Base-by-base conservation (phyloP, 2,797 vertebrate genomes). In the Tarsius wallacei region DNA sequence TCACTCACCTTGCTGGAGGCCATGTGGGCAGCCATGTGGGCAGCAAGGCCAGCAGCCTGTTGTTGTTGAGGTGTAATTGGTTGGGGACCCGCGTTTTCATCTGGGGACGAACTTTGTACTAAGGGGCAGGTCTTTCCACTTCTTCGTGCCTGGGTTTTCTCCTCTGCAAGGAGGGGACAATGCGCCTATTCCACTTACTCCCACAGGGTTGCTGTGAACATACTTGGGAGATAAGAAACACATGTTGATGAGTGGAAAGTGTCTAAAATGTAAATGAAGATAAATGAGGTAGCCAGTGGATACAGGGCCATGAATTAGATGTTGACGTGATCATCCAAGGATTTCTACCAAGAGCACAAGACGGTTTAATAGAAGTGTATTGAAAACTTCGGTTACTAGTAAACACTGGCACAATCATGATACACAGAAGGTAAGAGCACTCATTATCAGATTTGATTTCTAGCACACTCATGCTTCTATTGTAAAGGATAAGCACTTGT, bases 151-250 rank as follows among this genome's bases (percentile, higher is more conserved):
- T 88, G 90, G 22, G 31, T 42, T 96, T 81, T 28, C 93, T 89
- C 59, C 36, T 93, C 82, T 77, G 36, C 11, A 51, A 66, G 73
- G 93, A 51, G 2, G 17, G 51, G 36, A 68, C 49, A 12, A 80
- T 11, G 33, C 71, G 49, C 90, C 57, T 31, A 1, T 9, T 33
- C 9, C 73, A 1, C 53, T 64, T 13, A 42, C 17, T 83, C 49
- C 66, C 16, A 24, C 7, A 31, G 33, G 74, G 61, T 28, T 11
- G 0, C 91, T 31, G 74, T 33, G 66, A 86, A 93, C 88, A 94
- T 76, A 51, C 33, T 33, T 61, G 53, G 13, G 77, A 94, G 85
- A 86, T 59, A 96, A 77, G 70, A 95, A 97, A 68, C 26, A 64
- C 15, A n/a, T 90, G 88, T 57, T 1, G 7, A 66, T 9, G 13